Percentiles rank a stretch among this genome's conserved stretches.
Conservation (phyloP, 2,113 vertebrate species). For the Thalassarche chlororhynchos region DNA sequence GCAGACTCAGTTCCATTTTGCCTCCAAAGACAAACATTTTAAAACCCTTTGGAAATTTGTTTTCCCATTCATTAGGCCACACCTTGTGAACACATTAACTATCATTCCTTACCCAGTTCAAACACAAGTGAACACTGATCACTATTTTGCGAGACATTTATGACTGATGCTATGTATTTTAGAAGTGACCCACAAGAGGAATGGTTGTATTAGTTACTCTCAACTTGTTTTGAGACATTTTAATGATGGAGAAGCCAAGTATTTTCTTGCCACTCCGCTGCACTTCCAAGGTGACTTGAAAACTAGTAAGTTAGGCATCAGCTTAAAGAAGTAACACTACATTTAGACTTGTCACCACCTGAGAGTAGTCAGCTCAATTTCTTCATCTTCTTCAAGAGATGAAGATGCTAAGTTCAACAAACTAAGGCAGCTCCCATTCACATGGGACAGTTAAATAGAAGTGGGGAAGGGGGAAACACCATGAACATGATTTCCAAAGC, state of each 20-base stretch:
- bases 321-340: background rate
- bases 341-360: background rate
- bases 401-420: background rate
- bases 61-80: conserved; percentile 21
- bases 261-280: background rate
- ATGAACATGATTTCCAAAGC: background rate
- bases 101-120: background rate
- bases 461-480: background rate
- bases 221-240: background rate
- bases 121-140: conserved; percentile 8
- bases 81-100: background rate
- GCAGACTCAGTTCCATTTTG: background rate
- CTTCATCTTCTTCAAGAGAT: background rate
- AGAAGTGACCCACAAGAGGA: conserved; percentile 22
- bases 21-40: conserved; percentile 20
- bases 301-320: background rate
- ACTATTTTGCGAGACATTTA: background rate
- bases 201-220: background rate
- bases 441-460: background rate
- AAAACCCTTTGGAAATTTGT: conserved; percentile 6
- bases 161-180: background rate
- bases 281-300: background rate
- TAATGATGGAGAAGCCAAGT: background rate
- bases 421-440: background rate
- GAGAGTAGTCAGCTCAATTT: background rate